Evolutionary conservation across 2,797 vertebrate species (phyloP), one percentile per base, ranked within the genome.

Genomic region (Pantherophis alleghaniensis): DNA sequence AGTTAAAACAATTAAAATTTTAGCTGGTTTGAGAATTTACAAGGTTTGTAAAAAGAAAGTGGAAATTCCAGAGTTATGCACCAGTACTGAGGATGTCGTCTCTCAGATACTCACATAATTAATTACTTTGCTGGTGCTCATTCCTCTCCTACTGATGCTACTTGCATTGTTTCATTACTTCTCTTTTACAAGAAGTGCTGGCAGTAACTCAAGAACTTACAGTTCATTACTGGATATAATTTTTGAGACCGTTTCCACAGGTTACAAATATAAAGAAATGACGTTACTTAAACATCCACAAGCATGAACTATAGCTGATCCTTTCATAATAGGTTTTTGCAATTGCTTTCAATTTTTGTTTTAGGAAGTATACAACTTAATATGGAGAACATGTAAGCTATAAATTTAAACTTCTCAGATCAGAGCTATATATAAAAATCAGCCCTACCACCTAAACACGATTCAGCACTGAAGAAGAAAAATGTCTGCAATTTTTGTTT

Each of bases 391-490:
- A 47, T 16, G 5, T 28, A 4, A 37, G 32, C 66, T 14, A 26
- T 87, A 26, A 6, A 55, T 92, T 37, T 87, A 7, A 7, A 86
- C 63, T 32, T 87, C 51, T 53, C n/a, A 59, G 55, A 60, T 91
- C 90, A 79, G 26, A n/a, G 59, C 20, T 59, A 56, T 42, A 51
- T 88, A n/a, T 28, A 51, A 57, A 51, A 92, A 79, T 69, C 66
- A 74, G 26, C 59, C 53, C 63, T 74, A 74, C 32, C 18, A 92
- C 18, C 63, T n/a, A 92, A 88, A 28, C 32, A 42, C 59, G 26
- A 79, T 83, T 92, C 18, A 60, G 12, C 28, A 32, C 7, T 26
- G 56, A n/a, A 37, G n/a, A 86, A 90, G 92, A 93, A 93, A 90
- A 26, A 20, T 20, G 55, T 86, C 28, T 26, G 51, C 53, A 28